phyloP scores from a whole-genome alignment of 2,113 vertebrate species.

The Atractosteus spatula region DNA sequence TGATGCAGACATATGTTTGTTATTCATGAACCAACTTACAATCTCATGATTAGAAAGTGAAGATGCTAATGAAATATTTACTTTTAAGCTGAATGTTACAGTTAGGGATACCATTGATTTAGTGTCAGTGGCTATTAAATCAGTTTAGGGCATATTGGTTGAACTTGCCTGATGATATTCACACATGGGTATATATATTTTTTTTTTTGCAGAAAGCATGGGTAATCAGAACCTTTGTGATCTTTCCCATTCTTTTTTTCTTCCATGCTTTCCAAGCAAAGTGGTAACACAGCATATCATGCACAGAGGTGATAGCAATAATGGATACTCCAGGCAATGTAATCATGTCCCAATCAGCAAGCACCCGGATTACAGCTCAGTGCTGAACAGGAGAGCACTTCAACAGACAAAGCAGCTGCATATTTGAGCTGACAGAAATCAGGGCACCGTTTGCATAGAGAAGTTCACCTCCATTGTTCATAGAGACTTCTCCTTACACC shows the following conservation, averaged over 20 bases:
- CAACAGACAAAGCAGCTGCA: not conserved
- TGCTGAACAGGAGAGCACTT: not conserved
- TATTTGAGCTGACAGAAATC: not conserved
- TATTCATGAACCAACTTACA: too few relatives aligned
- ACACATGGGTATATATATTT: too few relatives aligned
- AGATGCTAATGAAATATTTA: too few relatives aligned
- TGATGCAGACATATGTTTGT: too few relatives aligned
- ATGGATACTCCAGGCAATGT: slow-evolving; percentile 18
- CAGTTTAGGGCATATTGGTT: too few relatives aligned
- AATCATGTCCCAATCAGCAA: slow-evolving; percentile 16
- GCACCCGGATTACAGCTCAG: not conserved
- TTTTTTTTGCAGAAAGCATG: not conserved
- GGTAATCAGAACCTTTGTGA: slow-evolving; percentile 12
- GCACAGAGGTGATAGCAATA: slow-evolving; percentile 7
- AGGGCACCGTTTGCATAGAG: not conserved
- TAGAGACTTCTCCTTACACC: not conserved
- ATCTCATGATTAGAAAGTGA: too few relatives aligned
- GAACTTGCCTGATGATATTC: too few relatives aligned
- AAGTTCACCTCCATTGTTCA: not conserved
- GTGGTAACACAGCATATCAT: slow-evolving; percentile 4
- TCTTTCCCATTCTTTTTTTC: not conserved
- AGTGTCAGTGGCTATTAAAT: too few relatives aligned
- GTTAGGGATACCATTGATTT: too few relatives aligned
- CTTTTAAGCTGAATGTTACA: too few relatives aligned
- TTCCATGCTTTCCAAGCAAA: slow-evolving; percentile 1